Percentiles rank a stretch among this genome's conserved stretches.
phyloP scores from a whole-genome alignment of 2,113 vertebrate species.

The Alligator mississippiensis region DNA sequence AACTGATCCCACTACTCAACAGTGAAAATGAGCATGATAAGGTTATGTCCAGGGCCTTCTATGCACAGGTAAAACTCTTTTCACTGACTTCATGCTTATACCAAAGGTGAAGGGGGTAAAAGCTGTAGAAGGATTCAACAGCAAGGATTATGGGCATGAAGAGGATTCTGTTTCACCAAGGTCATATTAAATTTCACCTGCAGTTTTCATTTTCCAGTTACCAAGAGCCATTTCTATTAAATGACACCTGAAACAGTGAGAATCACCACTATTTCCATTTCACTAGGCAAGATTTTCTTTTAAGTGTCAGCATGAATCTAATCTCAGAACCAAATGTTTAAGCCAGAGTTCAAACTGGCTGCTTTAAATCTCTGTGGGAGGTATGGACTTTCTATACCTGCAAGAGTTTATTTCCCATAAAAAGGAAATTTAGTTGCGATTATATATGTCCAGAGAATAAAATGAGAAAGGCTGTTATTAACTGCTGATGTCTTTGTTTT shows the following conservation, averaged over 20 bases:
- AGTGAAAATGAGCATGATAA: not conserved
- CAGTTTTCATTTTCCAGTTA: not conserved
- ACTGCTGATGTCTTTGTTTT: not conserved
- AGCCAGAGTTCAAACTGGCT: not conserved
- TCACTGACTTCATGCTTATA: not conserved
- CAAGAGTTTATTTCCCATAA: not conserved
- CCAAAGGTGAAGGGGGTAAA: not conserved
- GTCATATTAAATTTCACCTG: not conserved
- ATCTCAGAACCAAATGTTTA: not conserved
- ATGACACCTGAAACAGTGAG: not conserved
- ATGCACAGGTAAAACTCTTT: constrained; percentile 4
- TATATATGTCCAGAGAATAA: not conserved
- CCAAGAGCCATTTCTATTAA: not conserved
- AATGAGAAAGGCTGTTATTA: not conserved
- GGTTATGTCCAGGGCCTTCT: not conserved
- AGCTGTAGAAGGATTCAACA: not conserved
- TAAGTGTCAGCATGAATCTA: not conserved
- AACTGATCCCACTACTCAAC: not conserved
- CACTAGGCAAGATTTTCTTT: not conserved
- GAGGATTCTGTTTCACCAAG: not conserved
- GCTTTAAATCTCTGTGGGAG: not conserved
- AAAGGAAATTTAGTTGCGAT: not conserved
- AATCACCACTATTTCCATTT: not conserved
- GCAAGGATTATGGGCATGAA: not conserved
- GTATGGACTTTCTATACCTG: not conserved